Conservation (phyloP, 2,797 vertebrate genomes). For the Xerus rutilus region DNA sequence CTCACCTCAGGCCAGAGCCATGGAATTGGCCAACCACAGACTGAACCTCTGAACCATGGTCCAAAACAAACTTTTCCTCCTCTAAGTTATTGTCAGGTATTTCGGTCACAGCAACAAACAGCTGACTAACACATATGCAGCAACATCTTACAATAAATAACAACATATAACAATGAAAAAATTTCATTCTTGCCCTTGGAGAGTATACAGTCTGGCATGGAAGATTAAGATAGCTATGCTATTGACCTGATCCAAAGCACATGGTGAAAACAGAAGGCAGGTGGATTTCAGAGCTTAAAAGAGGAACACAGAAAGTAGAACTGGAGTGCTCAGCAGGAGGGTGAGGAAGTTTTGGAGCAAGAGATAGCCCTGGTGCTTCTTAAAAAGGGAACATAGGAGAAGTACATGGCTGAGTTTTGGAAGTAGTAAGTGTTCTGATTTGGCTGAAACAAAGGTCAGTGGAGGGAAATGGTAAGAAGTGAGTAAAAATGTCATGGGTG, state of each 20-base stretch:
- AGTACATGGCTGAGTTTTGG: background rate
- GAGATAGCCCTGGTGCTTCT: background rate
- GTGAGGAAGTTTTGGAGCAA: background rate
- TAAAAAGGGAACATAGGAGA: background rate
- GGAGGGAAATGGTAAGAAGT: background rate
- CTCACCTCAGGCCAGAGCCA: too few relatives aligned
- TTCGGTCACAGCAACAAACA: too few relatives aligned
- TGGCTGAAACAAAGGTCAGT: background rate
- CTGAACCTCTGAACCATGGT: too few relatives aligned
- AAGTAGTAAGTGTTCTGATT: background rate
- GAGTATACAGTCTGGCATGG: background rate
- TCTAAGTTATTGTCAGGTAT: too few relatives aligned
- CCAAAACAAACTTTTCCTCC: too few relatives aligned
- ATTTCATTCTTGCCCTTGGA: background rate
- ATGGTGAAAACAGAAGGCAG: background rate
- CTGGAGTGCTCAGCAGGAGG: background rate
- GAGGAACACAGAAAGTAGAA: background rate
- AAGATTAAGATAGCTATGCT: background rate
- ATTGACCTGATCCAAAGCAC: background rate
- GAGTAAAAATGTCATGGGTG: background rate
- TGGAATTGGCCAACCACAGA: too few relatives aligned
- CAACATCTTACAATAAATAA: background rate
- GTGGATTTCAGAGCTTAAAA: background rate
- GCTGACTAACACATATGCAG: too few relatives aligned
- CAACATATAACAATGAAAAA: background rate